Percentiles rank a stretch among this genome's conserved stretches.
Evolutionary conservation across 2,113 vertebrate species (phyloP).

Genomic region (Psettodes erumei): DNA sequence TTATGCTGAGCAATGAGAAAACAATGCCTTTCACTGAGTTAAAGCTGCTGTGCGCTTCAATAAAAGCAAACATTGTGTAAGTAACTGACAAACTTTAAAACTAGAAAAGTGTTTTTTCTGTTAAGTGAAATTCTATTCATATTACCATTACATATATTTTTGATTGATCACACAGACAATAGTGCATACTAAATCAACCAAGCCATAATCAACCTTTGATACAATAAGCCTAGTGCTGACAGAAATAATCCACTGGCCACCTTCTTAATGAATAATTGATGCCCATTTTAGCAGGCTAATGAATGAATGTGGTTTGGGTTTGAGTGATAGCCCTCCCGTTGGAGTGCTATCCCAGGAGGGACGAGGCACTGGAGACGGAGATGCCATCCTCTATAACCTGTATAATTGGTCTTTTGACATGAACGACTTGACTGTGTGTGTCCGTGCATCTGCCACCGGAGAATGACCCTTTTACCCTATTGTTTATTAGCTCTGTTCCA

Average conservation of each 20-base stretch:
- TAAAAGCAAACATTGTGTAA: not conserved
- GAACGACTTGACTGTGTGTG: constrained; percentile 79
- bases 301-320: constrained; percentile 83
- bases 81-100: constrained; percentile 7
- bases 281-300: constrained; percentile 80
- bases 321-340: constrained; percentile 81
- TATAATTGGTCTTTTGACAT: constrained; percentile 86
- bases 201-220: constrained; percentile 77
- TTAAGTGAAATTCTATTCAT: not conserved
- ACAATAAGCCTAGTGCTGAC: constrained; percentile 74
- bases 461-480: constrained; percentile 73
- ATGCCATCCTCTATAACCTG: constrained; percentile 82
- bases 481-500: constrained; percentile 75
- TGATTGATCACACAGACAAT: constrained; percentile 42
- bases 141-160: not conserved
- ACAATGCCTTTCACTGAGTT: not conserved
- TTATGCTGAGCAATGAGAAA: constrained; percentile 21
- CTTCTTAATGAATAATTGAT: constrained; percentile 85
- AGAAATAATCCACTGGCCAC: constrained; percentile 80
- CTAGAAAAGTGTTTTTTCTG: not conserved
- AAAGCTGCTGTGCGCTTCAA: not conserved
- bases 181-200: constrained; percentile 53
- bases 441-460: constrained; percentile 62
- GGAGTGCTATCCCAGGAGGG: constrained; percentile 80
- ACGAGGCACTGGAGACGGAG: constrained; percentile 74